Evolutionary conservation across 2,797 vertebrate genomes (phyloP).

Genomic region (Erethizon dorsatum): DNA sequence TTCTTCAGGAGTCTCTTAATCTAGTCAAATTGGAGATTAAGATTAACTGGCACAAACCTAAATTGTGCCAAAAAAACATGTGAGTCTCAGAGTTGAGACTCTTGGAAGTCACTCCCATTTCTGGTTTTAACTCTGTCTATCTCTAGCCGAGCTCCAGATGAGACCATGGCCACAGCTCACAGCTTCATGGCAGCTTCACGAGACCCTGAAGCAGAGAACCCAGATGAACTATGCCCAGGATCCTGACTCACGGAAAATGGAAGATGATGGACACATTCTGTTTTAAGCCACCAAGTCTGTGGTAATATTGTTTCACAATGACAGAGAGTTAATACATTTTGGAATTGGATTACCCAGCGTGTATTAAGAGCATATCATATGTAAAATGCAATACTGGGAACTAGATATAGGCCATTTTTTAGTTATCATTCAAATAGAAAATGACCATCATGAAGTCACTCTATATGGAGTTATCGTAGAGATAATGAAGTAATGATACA

Average conservation of each 20-base stretch:
- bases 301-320: background rate
- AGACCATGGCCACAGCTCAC: background rate
- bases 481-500: background rate
- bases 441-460: background rate
- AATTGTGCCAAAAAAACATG: background rate
- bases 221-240: background rate
- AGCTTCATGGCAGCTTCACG: background rate
- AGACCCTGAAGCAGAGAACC: background rate
- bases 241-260: background rate
- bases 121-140: constrained; percentile 9
- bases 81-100: background rate
- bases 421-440: background rate
- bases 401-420: background rate
- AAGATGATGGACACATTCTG: background rate
- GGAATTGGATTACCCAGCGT: background rate
- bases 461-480: background rate
- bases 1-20: background rate
- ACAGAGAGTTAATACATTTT: background rate
- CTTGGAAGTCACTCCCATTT: background rate
- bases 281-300: background rate
- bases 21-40: background rate
- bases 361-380: too few species aligned
- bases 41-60: background rate
- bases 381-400: accelerated
- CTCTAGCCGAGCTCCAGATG: background rate